Evolutionary conservation across 2,113 vertebrate species (phyloP), one percentile per base, ranked within the genome.

Genomic region (Capreolus pygargus): DNA sequence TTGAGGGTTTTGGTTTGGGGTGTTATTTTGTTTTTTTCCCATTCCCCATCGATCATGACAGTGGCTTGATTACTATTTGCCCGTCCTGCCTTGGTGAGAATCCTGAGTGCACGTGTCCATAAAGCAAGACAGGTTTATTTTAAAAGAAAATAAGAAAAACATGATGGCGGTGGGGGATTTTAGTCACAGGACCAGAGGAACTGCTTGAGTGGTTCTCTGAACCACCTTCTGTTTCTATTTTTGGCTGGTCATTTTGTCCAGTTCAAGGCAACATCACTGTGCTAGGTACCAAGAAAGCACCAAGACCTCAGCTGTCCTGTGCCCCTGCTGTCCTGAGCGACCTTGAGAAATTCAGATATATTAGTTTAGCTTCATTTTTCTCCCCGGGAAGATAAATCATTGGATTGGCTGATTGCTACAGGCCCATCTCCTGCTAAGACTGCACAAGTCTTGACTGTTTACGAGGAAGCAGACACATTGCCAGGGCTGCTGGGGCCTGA

Each of bases 231-330:
- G 5, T 25, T 94, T 61, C 79, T 97, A 19, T 19, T 43, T 82
- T 43, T 88, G 14, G 7, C 30, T 84, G 43, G 28, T 39, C n/a
- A 45, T 21, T 89, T n/a, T 36, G 14, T 89, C 45, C 28, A 47
- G 13, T 17, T 86, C 57, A 57, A 50, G 33, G 39, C 33, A 3
- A 39, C 52, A 19, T 86, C 17, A 25, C 47, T 30, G 78, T 47
- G 14, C 36, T 25, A 83, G 60, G 74, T 57, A 79, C 15, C 23
- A 92, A 92, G n/a, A 97, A 88, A 93, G 5, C 30, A 79, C 21
- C 3, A 17, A 89, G 30, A 84, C 25, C 33, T 76, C 33, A 67
- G 17, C 86, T 52, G 1, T 27, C 9, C 52, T 81, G 47, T 25
- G 36, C 55, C 21, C 3, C 16, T n/a, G 17, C 33, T 21, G 64